Evolutionary conservation across 2,113 vertebrate genomes (phyloP), one percentile per base, ranked within the genome.

Genomic region (Tetrao urogallus): DNA sequence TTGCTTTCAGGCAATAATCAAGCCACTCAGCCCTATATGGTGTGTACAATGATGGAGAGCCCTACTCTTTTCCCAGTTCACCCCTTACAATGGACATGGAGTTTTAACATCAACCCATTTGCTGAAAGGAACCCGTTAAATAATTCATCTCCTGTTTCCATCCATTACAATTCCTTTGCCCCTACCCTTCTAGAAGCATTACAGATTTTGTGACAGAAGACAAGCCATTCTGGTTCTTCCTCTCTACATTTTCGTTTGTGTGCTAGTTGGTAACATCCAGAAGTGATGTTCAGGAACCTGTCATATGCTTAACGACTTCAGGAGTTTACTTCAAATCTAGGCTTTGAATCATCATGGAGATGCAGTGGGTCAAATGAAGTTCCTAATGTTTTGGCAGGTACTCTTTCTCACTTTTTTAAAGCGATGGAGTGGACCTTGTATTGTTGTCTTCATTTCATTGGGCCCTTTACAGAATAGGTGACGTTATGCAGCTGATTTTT

Each of bases 91-190:
- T 30, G n/a, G 79, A 82, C 28, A 21, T 5, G 22, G 38, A 76
- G n/a, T 83, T 95, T 92, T 82, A 92, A 71, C 4, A 2, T 83
- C 86, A 90, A 22, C n/a, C 58, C 86, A n/a, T 82, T 89, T 94
- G 75, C 83, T 89, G 88, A 92, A 95, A 95, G 58, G 38, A 88
- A 88, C 91, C 71, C 21, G 40, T 93, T 92, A 92, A 79, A 85
- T 91, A 95, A 83, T 67, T 93, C 3, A 20, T 58, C 40, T 93
- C 73, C 63, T 95, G 19, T 88, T 91, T 92, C 89, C 48, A 81
- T 82, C 56, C 19, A 30, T 84, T 87, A 12, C n/a, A 60, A n/a
- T 82, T 92, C 32, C 27, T 91, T 94, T 42, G 48, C 19, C 52
- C 27, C 36, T 60, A 15, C 28, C 32, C 43, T 22, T 90, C 71